These are phyloP conservation scores for Thunnus maccoyii DNA, from an alignment of 2,113 vertebrate genomes.

Conservation along the genomic window DNA sequence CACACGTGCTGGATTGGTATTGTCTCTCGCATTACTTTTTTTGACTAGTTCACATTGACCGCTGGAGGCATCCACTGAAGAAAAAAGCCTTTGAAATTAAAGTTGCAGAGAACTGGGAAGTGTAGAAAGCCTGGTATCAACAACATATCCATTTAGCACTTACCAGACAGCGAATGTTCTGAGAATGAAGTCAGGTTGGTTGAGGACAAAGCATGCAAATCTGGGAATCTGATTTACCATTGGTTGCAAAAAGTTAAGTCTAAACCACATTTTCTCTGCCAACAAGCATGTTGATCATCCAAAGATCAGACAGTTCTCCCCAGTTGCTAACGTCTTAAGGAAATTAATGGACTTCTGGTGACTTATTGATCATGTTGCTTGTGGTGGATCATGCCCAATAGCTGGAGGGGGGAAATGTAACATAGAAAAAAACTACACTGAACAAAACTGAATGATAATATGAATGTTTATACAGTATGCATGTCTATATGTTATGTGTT, in stretches of 20 bases:
- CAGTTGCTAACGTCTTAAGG: neutral
- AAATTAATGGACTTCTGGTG: constrained; percentile 7
- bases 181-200: constrained; percentile 4
- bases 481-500: neutral
- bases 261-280: neutral
- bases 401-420: neutral
- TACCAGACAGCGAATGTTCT: constrained; percentile 4
- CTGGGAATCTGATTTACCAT: neutral
- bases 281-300: neutral
- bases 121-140: neutral
- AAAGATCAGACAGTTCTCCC: neutral
- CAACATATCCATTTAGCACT: constrained; percentile 7
- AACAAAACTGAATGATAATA: neutral
- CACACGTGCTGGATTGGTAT: neutral
- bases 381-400: neutral
- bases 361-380: constrained; percentile 6
- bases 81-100: constrained; percentile 18
- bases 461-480: neutral
- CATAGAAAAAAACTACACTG: neutral
- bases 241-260: neutral
- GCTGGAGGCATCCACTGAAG: constrained; percentile 17
- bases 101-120: neutral
- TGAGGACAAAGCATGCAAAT: neutral
- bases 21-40: neutral
- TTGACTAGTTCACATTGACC: constrained; percentile 2